Evolutionary conservation across 1,140 invertebrate genomes (phyloP).

Genomic region (Trichonephila inaurata): DNA sequence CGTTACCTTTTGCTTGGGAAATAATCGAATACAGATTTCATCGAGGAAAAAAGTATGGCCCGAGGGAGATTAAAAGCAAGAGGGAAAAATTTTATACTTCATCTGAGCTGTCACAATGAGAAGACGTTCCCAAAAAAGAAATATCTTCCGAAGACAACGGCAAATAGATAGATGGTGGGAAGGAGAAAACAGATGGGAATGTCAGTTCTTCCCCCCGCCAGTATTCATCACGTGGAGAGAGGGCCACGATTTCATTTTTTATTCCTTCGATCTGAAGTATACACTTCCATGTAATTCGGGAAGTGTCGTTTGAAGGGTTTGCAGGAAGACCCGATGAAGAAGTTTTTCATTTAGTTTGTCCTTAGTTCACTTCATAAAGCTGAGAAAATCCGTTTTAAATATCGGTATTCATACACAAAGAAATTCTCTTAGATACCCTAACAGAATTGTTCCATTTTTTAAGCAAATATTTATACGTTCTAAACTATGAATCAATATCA

Average conservation of each 20-base stretch:
- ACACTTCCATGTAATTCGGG: background rate
- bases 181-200: constrained; percentile 62
- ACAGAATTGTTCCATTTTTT: too few relatives aligned
- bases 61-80: constrained; percentile 32
- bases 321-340: background rate
- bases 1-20: constrained; percentile 11
- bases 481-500: too few relatives aligned
- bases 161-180: constrained; percentile 53
- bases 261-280: background rate
- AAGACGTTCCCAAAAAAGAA: constrained; percentile 55
- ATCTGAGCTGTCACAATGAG: constrained; percentile 50
- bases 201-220: constrained; percentile 18
- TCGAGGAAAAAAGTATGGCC: background rate
- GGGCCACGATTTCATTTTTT: constrained; percentile 28
- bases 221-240: constrained; percentile 63
- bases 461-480: too few relatives aligned
- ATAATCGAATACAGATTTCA: constrained; percentile 51
- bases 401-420: background rate
- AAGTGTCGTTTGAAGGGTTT: background rate
- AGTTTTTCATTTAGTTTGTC: background rate
- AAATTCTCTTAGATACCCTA: background rate
- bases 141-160: constrained; percentile 45
- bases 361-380: background rate
- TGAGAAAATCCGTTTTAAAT: background rate
- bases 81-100: constrained; percentile 54